A percentile compares a stretch with the other conserved stretches of the same genome.
Evolutionary conservation across 2,888 invertebrate species (phyloP).

Genomic region (Terebella lapidaria): DNA sequence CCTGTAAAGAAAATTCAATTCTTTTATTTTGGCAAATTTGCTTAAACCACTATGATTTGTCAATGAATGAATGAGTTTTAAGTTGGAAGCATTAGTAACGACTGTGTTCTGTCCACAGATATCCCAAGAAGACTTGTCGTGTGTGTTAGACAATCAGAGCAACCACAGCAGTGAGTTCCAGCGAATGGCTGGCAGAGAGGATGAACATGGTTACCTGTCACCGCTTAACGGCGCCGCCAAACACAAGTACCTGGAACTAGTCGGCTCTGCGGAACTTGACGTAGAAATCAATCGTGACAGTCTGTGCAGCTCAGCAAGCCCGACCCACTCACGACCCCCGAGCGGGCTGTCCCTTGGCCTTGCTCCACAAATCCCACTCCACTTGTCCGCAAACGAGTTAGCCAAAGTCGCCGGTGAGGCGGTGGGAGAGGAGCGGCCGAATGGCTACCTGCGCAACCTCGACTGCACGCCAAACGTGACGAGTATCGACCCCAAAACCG

Average conservation of each 20-base stretch:
- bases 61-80: too few species aligned
- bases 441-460: not conserved
- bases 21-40: too few species aligned
- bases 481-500: not conserved
- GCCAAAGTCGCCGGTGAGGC: not conserved
- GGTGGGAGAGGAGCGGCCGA: not conserved
- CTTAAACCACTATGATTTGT: too few species aligned
- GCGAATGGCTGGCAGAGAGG: too few species aligned
- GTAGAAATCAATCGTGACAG: not conserved
- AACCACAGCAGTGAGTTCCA: too few species aligned
- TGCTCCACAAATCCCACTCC: not conserved
- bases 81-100: too few species aligned
- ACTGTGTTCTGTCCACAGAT: too few species aligned
- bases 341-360: not conserved
- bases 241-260: conserved; percentile 2
- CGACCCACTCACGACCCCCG: not conserved
- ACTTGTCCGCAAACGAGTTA: not conserved
- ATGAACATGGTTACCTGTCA: not conserved
- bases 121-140: too few species aligned
- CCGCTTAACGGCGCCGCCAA: not conserved
- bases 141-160: too few species aligned
- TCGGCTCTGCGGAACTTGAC: not conserved
- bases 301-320: not conserved
- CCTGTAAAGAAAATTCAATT: too few species aligned
- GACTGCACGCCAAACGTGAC: not conserved